Conservation (phyloP, 2,888 invertebrate genomes). For the Elmis aenea region DNA sequence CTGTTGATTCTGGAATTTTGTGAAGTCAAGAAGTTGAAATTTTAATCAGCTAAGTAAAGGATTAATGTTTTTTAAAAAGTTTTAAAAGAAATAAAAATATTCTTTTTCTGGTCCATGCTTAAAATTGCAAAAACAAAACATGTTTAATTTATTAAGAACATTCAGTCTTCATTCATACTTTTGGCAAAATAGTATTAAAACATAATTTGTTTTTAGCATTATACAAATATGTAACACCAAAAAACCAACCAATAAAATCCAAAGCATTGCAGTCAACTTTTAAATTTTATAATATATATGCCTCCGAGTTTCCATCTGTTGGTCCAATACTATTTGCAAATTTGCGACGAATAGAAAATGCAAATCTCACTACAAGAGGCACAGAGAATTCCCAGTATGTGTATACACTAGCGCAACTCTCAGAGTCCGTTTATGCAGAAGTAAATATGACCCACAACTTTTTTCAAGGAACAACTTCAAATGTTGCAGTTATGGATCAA, state of each 20-base stretch:
- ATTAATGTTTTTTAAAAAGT: too few species aligned
- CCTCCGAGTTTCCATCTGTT: conserved; percentile 35
- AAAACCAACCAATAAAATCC: conserved; percentile 31
- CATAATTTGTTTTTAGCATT: conserved; percentile 34
- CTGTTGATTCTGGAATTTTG: too few species aligned
- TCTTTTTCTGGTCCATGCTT: too few species aligned
- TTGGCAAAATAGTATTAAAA: too few species aligned
- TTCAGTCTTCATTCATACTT: too few species aligned
- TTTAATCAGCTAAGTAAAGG: too few species aligned
- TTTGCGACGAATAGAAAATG: conserved; percentile 34
- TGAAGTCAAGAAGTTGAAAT: too few species aligned
- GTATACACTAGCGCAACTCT: conserved; percentile 35
- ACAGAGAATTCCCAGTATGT: conserved; percentile 30
- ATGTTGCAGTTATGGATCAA: conserved; percentile 61
- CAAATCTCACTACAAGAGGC: conserved; percentile 33
- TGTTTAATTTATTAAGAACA: too few species aligned
- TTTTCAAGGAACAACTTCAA: conserved; percentile 50
- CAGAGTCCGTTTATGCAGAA: conserved; percentile 33
- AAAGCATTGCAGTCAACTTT: conserved; percentile 34
- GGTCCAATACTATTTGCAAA: conserved; percentile 36
- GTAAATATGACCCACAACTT: conserved; percentile 34
- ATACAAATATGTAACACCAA: conserved; percentile 38
- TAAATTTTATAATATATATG: conserved; percentile 38
- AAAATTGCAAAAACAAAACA: too few species aligned
- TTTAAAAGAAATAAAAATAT: too few species aligned